These are phyloP conservation scores for Pteronotus mesoamericanus DNA, from an alignment of 2,797 vertebrate genomes.

Conservation along the genomic window DNA sequence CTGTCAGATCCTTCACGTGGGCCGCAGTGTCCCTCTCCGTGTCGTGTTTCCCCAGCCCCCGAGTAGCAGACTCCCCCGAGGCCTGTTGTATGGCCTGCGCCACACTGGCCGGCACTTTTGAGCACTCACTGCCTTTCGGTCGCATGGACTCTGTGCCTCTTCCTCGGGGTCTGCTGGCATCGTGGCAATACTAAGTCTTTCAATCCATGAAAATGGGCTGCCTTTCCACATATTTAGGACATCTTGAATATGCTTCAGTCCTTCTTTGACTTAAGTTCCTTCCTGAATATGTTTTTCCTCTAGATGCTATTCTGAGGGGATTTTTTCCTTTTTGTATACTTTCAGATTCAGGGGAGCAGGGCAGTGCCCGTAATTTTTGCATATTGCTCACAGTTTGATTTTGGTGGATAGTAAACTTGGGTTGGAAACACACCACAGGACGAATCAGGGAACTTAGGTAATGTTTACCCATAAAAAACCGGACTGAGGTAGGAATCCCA, in stretches of 20 bases:
- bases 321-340: background rate
- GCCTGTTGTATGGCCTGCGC: background rate
- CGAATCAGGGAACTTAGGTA: background rate
- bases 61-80: background rate
- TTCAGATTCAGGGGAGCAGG: background rate
- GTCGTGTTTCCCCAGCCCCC: background rate
- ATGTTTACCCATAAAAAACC: background rate
- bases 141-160: background rate
- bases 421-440: background rate
- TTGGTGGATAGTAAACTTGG: background rate
- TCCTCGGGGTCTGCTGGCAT: background rate
- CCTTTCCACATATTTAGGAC: background rate
- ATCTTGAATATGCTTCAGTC: background rate
- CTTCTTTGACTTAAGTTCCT: background rate
- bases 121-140: background rate
- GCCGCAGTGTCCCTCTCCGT: background rate
- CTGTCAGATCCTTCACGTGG: background rate
- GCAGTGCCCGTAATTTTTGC: background rate
- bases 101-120: background rate
- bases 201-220: background rate
- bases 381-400: background rate
- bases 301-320: background rate
- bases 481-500: background rate
- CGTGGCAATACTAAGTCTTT: conserved; percentile 8
- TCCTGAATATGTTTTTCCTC: background rate